Evolutionary conservation across 1,140 invertebrate genomes (phyloP).

Genomic region (Leptinotarsa defecta): DNA sequence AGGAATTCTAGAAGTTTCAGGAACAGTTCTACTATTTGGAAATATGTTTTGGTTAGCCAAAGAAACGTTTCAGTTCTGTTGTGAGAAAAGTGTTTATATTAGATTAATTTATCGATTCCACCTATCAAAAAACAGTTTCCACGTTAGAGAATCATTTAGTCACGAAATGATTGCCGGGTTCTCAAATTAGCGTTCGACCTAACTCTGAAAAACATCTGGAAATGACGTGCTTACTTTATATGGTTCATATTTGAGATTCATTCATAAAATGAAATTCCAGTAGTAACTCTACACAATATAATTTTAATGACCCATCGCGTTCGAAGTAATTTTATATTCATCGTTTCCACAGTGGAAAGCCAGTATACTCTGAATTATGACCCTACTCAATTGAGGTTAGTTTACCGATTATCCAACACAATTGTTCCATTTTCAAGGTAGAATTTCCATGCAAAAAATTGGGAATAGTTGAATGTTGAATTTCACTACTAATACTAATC

Average conservation of each 20-base stretch:
- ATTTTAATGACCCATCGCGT: slow-evolving; percentile 3
- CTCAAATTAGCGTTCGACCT: neutral
- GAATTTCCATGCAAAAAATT: too few relatives aligned
- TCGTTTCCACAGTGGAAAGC: neutral
- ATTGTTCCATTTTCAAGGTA: too few relatives aligned
- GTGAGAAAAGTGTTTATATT: too few relatives aligned
- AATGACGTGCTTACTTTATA: neutral
- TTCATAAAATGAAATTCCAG: neutral
- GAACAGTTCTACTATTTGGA: too few relatives aligned
- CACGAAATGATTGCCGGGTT: neutral
- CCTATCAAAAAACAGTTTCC: neutral
- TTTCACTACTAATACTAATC: too few relatives aligned
- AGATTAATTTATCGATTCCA: too few relatives aligned
- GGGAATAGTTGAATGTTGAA: too few relatives aligned
- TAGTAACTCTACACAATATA: neutral
- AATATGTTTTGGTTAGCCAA: too few relatives aligned
- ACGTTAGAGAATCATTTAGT: neutral
- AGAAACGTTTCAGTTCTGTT: too few relatives aligned
- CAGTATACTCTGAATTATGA: neutral
- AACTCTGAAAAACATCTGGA: neutral
- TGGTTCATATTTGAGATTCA: neutral
- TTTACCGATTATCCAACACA: neutral
- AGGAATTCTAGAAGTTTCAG: too few relatives aligned
- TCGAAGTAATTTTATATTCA: neutral
- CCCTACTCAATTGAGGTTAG: neutral